Conservation (phyloP, 2,113 vertebrate genomes). For the Platichthys flesus region DNA sequence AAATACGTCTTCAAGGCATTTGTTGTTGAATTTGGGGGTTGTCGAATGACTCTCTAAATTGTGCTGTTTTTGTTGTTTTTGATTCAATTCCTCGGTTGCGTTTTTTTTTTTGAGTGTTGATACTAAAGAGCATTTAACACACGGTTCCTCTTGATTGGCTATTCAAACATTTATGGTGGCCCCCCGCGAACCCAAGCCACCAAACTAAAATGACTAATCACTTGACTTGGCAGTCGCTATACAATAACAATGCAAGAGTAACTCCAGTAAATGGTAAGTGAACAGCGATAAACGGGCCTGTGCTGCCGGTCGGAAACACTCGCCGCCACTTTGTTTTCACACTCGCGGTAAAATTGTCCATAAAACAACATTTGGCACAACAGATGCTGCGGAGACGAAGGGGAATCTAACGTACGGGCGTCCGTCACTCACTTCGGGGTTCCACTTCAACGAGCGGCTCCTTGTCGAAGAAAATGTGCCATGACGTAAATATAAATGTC, state of each 20-base stretch:
- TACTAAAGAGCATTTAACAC: neutral
- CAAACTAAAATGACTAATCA: constrained; percentile 39
- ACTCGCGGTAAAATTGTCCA: constrained; percentile 26
- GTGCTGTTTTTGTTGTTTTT: constrained; percentile 14
- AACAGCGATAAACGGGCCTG: constrained; percentile 18
- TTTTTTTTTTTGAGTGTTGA: constrained; percentile 4
- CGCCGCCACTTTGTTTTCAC: constrained; percentile 29
- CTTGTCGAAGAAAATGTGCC: constrained; percentile 2
- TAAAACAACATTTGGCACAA: constrained; percentile 46
- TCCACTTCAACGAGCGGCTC: constrained; percentile 5
- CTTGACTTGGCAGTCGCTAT: constrained; percentile 21
- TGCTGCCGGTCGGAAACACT: constrained; percentile 19
- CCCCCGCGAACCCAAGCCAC: neutral
- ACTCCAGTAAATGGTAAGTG: constrained; percentile 15
- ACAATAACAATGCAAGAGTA: constrained; percentile 11
- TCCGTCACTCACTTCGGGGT: constrained; percentile 6
- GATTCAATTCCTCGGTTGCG: neutral
- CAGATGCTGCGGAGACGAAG: constrained; percentile 26
- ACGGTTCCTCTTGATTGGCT: constrained; percentile 22
- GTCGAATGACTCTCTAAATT: constrained; percentile 8
- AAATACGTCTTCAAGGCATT: neutral
- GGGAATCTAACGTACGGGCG: constrained; percentile 3
- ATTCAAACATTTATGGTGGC: constrained; percentile 25
- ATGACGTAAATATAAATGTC: constrained; percentile 22
- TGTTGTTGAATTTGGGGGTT: neutral